These are phyloP conservation scores for Cheracebus regulus DNA, from an alignment of 2,797 vertebrate species.

Conservation along the genomic window DNA sequence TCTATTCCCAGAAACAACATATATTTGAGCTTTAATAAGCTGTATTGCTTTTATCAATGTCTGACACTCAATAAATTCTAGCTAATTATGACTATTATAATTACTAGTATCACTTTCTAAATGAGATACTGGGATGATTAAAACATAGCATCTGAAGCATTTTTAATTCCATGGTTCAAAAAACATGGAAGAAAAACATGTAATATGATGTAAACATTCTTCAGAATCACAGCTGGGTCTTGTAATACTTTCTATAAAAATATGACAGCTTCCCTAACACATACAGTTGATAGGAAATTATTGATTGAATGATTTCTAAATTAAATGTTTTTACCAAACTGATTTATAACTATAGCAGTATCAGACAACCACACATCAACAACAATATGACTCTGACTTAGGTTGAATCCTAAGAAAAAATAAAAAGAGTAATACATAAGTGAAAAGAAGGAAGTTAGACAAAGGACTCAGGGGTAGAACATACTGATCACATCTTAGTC, in stretches of 20 bases:
- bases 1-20: neutral
- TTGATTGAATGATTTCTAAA: constrained; percentile 27
- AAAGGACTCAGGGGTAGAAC: neutral
- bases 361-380: neutral
- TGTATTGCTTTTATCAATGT: neutral
- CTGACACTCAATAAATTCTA: neutral
- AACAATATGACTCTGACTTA: neutral
- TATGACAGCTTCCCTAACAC: neutral
- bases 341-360: neutral
- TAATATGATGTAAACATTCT: neutral
- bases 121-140: neutral
- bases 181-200: neutral
- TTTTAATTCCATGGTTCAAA: neutral
- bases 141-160: neutral
- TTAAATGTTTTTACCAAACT: neutral
- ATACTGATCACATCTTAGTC: neutral
- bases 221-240: neutral
- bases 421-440: neutral
- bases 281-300: neutral
- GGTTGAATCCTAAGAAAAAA: neutral
- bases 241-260: neutral
- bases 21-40: neutral
- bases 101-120: neutral
- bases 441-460: neutral
- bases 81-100: neutral